Base-by-base conservation (phyloP, 1,140 invertebrate species). In the Cotesia vestalis region DNA sequence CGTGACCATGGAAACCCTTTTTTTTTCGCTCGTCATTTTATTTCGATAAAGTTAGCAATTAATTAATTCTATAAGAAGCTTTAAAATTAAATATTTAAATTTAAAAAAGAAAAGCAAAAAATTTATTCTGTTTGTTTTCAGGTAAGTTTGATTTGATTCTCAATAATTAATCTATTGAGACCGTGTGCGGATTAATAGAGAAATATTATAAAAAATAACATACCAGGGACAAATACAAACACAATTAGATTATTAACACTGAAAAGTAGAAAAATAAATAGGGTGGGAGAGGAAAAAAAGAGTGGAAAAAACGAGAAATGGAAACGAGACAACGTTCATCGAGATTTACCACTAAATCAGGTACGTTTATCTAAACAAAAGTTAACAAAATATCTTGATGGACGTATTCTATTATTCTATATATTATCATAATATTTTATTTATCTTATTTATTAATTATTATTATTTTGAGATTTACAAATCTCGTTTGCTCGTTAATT, bases 271-370 rank as follows among this genome's bases (percentile, higher is more conserved):
- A 27, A 59, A 34, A 59, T 9, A 46, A 9, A 46, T 46, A 27
- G 57, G 57, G 14, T 59, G 57, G 57, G 57, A 59, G 57, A 59
- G 57, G 57, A 64, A 51, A 64, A 51, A 64, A 64, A 61, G 34
- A 64, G 17, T 51, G 14, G 17, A 51, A 51, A 51, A 64, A 51
- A 55, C 40, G 52, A 67, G 34, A 72, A 38, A 72, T 72, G 70
- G 70, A 72, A 72, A 72, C 62, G 52, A 72, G 70, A 55, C 70
- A 72, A 66, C 70, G 70, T 20, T 36, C 63, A 72, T 66, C 70
- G 70, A 66, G 63, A 72, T 72, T 46, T 59, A 4, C 40, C 62
- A 57, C 57, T 27, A 63, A 72, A 64, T 72, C 70, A 72, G 71
- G 71, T 72, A 72, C 52, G 64, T 67, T 67, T 27, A 67, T 55